Evolutionary conservation across 1,140 invertebrate genomes (phyloP), one percentile per base, ranked within the genome.

Genomic region (Tribolium madens): DNA sequence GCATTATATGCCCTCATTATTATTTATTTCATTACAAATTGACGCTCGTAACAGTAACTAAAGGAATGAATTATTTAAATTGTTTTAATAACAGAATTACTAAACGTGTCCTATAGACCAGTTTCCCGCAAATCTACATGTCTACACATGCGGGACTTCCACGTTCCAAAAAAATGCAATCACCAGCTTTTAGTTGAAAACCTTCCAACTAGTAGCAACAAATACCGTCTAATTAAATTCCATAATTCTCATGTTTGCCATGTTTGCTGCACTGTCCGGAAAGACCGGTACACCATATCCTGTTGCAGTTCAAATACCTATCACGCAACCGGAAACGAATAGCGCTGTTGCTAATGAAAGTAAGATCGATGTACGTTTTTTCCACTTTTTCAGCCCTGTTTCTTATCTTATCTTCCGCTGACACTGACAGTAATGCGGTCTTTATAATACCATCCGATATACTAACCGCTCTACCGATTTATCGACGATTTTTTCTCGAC

Each of bases 381-480:
- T 52, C 12, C 14, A 17, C 52, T 17, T 21, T 18, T 18, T 17
- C 57, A 13, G 21, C n/a, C 57, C 1, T 21, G 26, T n/a, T 33
- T 18, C 14, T 64, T 64, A 64, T 64, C 57, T 33, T 64, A 2
- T 26, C 57, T 33, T 64, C 21, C 26, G 57, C 14, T 33, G 57
- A 31, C 57, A 57, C 4, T 57, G 3, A 12, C 52, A 57, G 17
- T 26, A 57, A 57, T 3, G 21, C 26, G 14, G 26, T n/a, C 26
- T 64, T 33, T 33, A 14, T 64, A 64, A 64, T 5, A 64, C 57
- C 52, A 31, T 64, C 31, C 31, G 57, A 64, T 64, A 64, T n/a
- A 33, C 57, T 64, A 64, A 64, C 57, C 26, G 21, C 53, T 26
- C 21, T 13, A 5, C n/a, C 57, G 57, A 33, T 26, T 64, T 64